Evolutionary conservation across 2,797 vertebrate genomes (phyloP).

Genomic region (Tragelaphus oryx): DNA sequence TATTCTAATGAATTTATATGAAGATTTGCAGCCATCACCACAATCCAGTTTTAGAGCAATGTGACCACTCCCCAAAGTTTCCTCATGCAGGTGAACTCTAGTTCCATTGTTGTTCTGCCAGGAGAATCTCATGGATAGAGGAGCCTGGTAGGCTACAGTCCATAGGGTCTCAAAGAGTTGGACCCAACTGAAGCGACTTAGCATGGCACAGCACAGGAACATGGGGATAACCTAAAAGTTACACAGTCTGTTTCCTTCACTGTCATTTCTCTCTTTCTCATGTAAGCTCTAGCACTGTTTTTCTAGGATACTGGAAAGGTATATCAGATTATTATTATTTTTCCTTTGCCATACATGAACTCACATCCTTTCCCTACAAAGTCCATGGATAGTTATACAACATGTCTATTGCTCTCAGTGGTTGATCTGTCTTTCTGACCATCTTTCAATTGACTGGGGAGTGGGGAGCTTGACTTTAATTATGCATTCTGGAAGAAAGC

Average conservation of each 20-base stretch:
- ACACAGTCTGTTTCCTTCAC: not conserved
- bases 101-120: not conserved
- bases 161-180: not conserved
- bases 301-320: not conserved
- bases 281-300: not conserved
- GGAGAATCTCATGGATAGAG: not conserved
- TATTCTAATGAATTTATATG: no score
- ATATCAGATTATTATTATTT: not conserved
- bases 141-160: not conserved
- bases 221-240: not conserved
- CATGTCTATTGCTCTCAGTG: not conserved
- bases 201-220: not conserved
- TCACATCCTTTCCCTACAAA: not conserved
- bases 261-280: not conserved
- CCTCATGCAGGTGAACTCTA: no score
- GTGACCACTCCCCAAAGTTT: no score
- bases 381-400: not conserved
- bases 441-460: not conserved
- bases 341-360: not conserved
- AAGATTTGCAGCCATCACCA: no score
- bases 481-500: not conserved
- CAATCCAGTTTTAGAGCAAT: no score
- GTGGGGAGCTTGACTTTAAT: not conserved
- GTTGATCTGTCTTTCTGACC: not conserved
- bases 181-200: not conserved